phyloP scores from a whole-genome alignment of 2,113 vertebrate genomes.

The Entomyzon cyanotis region DNA sequence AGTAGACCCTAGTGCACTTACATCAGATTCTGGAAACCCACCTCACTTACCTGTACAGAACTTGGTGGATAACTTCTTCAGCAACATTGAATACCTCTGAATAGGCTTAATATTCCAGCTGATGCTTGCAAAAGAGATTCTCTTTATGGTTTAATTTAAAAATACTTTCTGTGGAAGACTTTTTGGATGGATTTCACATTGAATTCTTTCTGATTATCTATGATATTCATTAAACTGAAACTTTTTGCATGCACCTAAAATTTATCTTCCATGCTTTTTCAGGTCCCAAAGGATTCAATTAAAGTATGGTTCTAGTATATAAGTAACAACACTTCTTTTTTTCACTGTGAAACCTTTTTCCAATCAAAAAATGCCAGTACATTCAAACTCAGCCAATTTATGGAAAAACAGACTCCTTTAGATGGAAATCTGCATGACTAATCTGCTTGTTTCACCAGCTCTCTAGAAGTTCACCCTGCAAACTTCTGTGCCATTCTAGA shows the following conservation, averaged over 20 bases:
- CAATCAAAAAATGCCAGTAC: background rate
- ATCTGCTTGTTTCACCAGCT: background rate
- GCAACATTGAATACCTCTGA: background rate
- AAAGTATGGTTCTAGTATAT: background rate
- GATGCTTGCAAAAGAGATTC: background rate
- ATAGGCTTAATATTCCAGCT: background rate
- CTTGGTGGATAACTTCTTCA: background rate
- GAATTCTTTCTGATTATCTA: background rate
- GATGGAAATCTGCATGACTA: background rate
- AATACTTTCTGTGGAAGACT: background rate
- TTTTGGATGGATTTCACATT: background rate
- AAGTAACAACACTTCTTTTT: background rate
- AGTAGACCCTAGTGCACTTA: background rate
- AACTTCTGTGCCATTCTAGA: background rate
- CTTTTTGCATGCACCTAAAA: background rate
- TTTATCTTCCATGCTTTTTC: background rate
- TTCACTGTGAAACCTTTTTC: background rate
- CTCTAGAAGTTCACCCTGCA: background rate
- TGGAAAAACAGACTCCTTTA: background rate
- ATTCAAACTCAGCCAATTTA: background rate
- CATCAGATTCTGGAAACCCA: background rate
- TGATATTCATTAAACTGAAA: background rate
- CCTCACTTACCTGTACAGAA: background rate
- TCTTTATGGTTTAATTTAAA: background rate
- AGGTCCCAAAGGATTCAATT: background rate